Evolutionary conservation across 2,888 invertebrate genomes (phyloP), one percentile per base, ranked within the genome.

Genomic region (Sinotaia quadrata): DNA sequence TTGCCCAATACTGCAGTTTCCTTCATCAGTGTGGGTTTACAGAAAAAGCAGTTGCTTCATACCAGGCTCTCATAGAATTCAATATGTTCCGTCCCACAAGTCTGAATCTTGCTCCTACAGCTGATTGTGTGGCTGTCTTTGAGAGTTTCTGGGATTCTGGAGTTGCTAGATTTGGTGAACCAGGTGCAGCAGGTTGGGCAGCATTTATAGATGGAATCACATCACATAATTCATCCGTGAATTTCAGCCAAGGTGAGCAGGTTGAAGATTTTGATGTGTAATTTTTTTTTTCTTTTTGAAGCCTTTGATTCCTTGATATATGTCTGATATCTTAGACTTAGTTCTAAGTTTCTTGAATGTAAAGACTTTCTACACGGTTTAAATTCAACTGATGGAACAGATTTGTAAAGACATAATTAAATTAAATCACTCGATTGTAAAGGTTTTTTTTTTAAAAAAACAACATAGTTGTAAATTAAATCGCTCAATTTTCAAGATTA

Each of bases 91-190:
- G 81, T 60, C 88, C 89, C 3, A 24, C 71, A 7, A 54, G 72
- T 7, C 69, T 84, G 34, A 73, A 74, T 36, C 73, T 73, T 36
- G 67, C 75, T 12, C 51, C 82, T 51, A 67, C 76, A 31, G 77
- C 77, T 58, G 84, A 84, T 7, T 81, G 79, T 56, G 71, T 85
- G 37, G 74, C 79, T 24, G 77, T 83, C 41, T 85, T 89, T 77
- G 88, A 88, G 74, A 83, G 84, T 29, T 89, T 89, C 78, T 89
- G 89, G 89, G 89, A 89, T 60, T 85, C 86, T 73, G 81, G 84
- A 31, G 82, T 84, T 36, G 77, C 88, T 18, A 80, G 88, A 69
- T 82, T 89, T 77, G 89, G 89, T 27, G 88, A 88, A 73, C 72
- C 74, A 5, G 82, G 78, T 8, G 84, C 88, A 8, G 63, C 72